Evolutionary conservation across 2,113 vertebrate genomes (phyloP), one percentile per base, ranked within the genome.

Genomic region (Taxidea taxus): DNA sequence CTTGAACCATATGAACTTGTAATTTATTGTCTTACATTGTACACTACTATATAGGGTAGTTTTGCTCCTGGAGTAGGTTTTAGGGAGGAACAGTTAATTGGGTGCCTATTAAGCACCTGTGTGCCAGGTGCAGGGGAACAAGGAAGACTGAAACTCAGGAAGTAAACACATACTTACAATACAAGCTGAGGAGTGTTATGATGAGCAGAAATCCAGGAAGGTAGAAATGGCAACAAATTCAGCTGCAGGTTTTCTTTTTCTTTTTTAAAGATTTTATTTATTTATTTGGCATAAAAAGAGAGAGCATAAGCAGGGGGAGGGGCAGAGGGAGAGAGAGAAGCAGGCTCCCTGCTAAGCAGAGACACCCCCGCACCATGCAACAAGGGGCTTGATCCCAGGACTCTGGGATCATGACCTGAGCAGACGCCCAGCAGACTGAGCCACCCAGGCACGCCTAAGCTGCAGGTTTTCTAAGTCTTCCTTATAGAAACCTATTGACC

Each of bases 71-170:
- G 89, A 95, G 66, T 60, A 97, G 54, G 25, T 88, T 94, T 93
- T 83, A 90, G 29, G 42, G 58, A 96, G 56, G 37, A 74, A 44
- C 44, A 91, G 39, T 93, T 97, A 66, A 95, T 2, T 15, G 47
- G 96, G 87, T 77, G 62, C 44, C 37, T 92, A 68, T 94, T 94
- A 93, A 93, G 87, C 18, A 91, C 47, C 58, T 89, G 39, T 72
- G 66, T 58, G 42, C 44, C 54, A 83, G 91, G 70, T 83, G 39
- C 54, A 87, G 66, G 31, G 68, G 47, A 94, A 78, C 10, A n/a
- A 47, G 29, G 54, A 95, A 78, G 25, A 80, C 4, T n/a, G 70
- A 95, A 94, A 91, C 12, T 60, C 23, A 60, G 90, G 39, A 97
- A 96, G 70, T 74, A 93, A 94, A 89, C 14, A 82, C 54, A 78